A percentile compares a stretch with the other conserved stretches of the same genome.
These are phyloP conservation scores for Electrophaes corylata DNA, from an alignment of 2,888 invertebrate genomes.

Conservation along the genomic window DNA sequence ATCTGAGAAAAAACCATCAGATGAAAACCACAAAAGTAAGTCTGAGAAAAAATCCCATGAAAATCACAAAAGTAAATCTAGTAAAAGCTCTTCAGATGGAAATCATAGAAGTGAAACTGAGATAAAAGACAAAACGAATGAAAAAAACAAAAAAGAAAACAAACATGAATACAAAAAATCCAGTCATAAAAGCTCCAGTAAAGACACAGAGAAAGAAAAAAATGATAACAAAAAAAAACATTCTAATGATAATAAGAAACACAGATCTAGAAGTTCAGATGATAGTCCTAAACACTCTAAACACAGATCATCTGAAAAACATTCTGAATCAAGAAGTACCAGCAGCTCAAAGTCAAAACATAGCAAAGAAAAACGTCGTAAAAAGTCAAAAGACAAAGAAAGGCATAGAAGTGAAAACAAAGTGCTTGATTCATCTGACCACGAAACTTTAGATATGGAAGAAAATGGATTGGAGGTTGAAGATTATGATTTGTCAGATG, in stretches of 20 bases:
- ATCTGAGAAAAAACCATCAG: constrained; percentile 14
- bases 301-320: constrained; percentile 49
- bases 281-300: constrained; percentile 45
- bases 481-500: constrained; percentile 75
- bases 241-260: constrained; percentile 52
- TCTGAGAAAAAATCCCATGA: constrained; percentile 23
- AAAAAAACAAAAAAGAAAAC: constrained; percentile 53
- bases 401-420: constrained; percentile 24
- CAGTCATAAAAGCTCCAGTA: constrained; percentile 65
- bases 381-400: constrained; percentile 50
- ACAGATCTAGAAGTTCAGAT: constrained; percentile 36
- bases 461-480: constrained; percentile 51
- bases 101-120: constrained; percentile 23
- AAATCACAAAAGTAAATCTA: constrained; percentile 30
- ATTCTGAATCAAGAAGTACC: constrained; percentile 49
- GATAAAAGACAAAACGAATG: constrained; percentile 54
- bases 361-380: constrained; percentile 49
- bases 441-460: constrained; percentile 47
- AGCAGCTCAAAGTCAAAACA: constrained; percentile 52
- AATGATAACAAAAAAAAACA: constrained; percentile 58
- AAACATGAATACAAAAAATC: constrained; percentile 58
- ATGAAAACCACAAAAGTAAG: constrained; percentile 20
- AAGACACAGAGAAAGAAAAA: constrained; percentile 58
- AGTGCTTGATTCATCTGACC: constrained; percentile 51
- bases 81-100: constrained; percentile 9